These are phyloP conservation scores for Chrysomela aeneicollis DNA, from an alignment of 2,888 invertebrate species.

Conservation along the genomic window DNA sequence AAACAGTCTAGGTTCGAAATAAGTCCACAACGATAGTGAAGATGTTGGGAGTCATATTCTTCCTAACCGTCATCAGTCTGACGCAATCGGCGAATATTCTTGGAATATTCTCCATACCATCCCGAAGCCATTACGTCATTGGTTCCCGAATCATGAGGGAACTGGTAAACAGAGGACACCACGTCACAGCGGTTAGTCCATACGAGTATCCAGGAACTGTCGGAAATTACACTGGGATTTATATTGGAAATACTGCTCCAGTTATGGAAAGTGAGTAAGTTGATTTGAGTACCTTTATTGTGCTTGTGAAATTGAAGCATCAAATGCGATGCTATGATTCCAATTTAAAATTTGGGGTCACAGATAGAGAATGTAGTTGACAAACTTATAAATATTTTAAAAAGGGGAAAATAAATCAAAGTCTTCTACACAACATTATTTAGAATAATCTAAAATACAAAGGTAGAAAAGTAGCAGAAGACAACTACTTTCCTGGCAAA, in stretches of 20 bases:
- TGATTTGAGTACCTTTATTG: too few species aligned
- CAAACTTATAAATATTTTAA: too few species aligned
- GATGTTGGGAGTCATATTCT: not conserved
- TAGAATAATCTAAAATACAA: too few species aligned
- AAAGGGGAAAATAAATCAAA: too few species aligned
- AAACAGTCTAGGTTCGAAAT: too few species aligned
- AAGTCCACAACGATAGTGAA: not conserved
- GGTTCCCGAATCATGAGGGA: not conserved
- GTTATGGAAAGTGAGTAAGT: not conserved
- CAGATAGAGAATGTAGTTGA: too few species aligned
- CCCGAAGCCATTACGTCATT: not conserved
- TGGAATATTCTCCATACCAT: not conserved
- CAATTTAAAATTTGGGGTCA: too few species aligned
- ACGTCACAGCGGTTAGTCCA: not conserved
- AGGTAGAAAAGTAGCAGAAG: too few species aligned
- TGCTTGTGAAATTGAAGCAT: too few species aligned
- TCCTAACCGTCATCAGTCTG: not conserved
- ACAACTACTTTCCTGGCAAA: too few species aligned
- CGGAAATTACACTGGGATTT: not conserved
- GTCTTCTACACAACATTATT: too few species aligned
- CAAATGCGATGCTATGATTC: too few species aligned
- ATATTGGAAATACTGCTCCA: not conserved
- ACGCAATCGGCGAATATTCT: not conserved
- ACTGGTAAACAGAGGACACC: not conserved
- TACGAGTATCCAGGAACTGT: not conserved